Base-by-base conservation (phyloP, 1,140 invertebrate species). In the Drosophila melanica region DNA sequence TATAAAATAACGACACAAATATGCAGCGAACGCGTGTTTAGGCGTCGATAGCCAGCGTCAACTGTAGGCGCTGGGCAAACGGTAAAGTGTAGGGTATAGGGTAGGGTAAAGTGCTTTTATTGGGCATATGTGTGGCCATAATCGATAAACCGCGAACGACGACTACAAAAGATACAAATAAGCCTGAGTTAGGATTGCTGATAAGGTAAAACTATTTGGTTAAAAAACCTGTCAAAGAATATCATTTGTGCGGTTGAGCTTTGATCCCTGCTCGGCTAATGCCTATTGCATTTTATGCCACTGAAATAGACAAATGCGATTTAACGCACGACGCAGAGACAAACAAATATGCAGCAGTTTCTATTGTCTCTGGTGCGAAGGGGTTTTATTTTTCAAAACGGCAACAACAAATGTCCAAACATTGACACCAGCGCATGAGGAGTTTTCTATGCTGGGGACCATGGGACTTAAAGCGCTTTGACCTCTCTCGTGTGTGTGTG, bases 401-500 rank as follows among this genome's bases (percentile, higher is more conserved):
- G 30, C 62, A 50, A 45, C 66, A 69, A 80, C 66, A 75, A 79
- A 75, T 64, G 77, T 76, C 73, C 64, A 69, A 76, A 64, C 64
- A 76, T 76, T 78, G 68, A 47, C 76, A 74, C 45, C 53, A 63
- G 23, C 51, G 35, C 62, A 59, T 35, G 44, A 37, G 45, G 20
- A 73, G 60, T 47, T 42, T 41, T 10, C n/a, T 11, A 67, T 23
- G 54, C 27, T 54, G 59, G 35, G 35, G 14, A 44, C 50, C 70
- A 65, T 37, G 74, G 74, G 79, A 81, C 60, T 77, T 80, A 62
- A 30, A 60, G 77, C 74, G 51, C 79, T 81, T 81, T 81, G 79
- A 80, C 79, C 79, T 77, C 69, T 50, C 54, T 16, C 37, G 27
- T 75, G 3, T 60, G 14, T 39, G 41, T 63, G 12, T 54, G 48